phyloP scores from a whole-genome alignment of 2,113 vertebrate genomes.

The Polypterus senegalus region DNA sequence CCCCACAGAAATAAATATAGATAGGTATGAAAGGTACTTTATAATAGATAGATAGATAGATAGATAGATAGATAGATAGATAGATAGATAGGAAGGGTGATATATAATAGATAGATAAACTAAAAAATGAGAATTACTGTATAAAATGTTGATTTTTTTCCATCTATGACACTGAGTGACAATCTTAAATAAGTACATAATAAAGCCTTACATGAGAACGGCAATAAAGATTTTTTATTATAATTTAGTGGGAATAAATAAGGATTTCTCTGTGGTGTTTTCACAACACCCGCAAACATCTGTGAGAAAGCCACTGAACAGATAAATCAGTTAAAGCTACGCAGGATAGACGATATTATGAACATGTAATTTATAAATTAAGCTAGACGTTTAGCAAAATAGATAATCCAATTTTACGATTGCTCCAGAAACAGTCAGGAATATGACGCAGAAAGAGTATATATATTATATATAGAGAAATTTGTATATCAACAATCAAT shows the following conservation, averaged over 20 bases:
- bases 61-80: too few species aligned
- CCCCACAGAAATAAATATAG: too few species aligned
- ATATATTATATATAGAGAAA: background rate
- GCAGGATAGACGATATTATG: conserved; percentile 58
- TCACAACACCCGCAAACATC: conserved; percentile 56
- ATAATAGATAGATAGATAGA: too few species aligned
- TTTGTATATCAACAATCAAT: conserved; percentile 38
- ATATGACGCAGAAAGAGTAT: conserved; percentile 22
- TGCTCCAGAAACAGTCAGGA: conserved; percentile 35
- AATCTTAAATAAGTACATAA: too few species aligned
- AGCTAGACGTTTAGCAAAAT: conserved; percentile 41
- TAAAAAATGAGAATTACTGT: too few species aligned
- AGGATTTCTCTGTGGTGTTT: conserved; percentile 50
- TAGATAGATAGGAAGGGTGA: too few species aligned
- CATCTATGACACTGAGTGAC: too few species aligned
- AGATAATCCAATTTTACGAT: conserved; percentile 28
- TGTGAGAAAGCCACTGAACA: conserved; percentile 65
- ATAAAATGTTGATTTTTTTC: too few species aligned
- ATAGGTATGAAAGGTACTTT: too few species aligned
- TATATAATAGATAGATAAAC: too few species aligned
- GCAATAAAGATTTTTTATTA: conserved; percentile 55
- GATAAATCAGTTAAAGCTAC: conserved; percentile 63
- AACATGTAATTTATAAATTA: conserved; percentile 58
- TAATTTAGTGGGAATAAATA: conserved; percentile 64
- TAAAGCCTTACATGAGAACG: conserved; percentile 33